These are phyloP conservation scores for Calonectris borealis DNA, from an alignment of 2,113 vertebrate species.

Conservation along the genomic window DNA sequence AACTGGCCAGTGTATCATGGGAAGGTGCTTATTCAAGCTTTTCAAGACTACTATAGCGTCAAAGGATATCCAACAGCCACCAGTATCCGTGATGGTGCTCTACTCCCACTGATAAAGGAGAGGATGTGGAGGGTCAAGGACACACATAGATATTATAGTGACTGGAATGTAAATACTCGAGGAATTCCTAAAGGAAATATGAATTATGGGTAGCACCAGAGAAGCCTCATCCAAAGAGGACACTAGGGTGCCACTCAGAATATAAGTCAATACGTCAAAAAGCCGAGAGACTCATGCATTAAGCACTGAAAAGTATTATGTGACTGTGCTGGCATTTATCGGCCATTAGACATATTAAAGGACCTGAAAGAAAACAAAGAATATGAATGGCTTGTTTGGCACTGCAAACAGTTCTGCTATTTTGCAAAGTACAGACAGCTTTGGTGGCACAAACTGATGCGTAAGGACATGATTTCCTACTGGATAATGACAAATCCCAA, in stretches of 20 bases:
- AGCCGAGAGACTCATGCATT: neutral
- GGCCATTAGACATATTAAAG: neutral
- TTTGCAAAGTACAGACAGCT: neutral
- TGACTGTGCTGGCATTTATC: neutral
- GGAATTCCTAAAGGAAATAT: neutral
- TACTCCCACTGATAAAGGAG: neutral
- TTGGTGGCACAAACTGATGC: neutral
- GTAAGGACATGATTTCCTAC: neutral
- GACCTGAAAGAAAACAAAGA: neutral
- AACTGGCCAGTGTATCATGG: fast-evolving
- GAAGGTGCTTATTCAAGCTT: neutral
- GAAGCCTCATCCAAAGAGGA: neutral
- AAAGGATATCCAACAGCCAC: neutral
- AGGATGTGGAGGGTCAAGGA: neutral
- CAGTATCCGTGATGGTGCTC: fast-evolving
- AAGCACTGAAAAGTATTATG: neutral
- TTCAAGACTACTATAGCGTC: neutral
- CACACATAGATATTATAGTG: neutral
- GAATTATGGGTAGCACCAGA: neutral
- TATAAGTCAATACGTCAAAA: neutral
- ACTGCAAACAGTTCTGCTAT: neutral
- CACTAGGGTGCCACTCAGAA: neutral
- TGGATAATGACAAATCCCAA: neutral
- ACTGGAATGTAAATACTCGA: neutral
- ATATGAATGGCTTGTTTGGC: neutral